phyloP scores from a whole-genome alignment of 2,888 invertebrate genomes.

The Stegophylla sp. region DNA sequence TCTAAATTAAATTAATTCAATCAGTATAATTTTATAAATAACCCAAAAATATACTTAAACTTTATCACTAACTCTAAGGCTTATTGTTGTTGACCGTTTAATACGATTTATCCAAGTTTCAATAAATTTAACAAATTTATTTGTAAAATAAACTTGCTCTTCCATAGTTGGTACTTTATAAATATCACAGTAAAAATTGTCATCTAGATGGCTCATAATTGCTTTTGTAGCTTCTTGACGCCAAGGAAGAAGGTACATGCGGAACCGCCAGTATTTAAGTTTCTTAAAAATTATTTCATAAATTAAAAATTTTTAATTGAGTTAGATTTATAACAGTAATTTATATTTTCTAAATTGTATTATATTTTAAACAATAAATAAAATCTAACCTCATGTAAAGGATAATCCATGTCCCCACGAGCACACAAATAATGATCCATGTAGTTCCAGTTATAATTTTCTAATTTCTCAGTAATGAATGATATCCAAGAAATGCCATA shows the following conservation, averaged over 20 bases:
- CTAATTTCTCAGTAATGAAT: constrained; percentile 91
- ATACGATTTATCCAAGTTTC: constrained; percentile 90
- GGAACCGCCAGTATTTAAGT: constrained; percentile 88
- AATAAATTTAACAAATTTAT: constrained; percentile 81
- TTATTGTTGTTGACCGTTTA: constrained; percentile 70
- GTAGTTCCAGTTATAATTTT: constrained; percentile 97
- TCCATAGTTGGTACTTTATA: constrained; percentile 74
- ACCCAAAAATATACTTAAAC: neutral
- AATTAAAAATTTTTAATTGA: constrained; percentile 17
- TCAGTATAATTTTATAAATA: neutral
- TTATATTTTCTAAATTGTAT: neutral
- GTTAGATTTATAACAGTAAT: neutral
- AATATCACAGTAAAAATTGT: constrained; percentile 79
- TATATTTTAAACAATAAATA: neutral
- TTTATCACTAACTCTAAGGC: constrained; percentile 71
- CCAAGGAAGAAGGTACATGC: constrained; percentile 85
- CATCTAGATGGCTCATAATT: constrained; percentile 72
- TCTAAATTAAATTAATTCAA: constrained; percentile 63
- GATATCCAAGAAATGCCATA: constrained; percentile 95
- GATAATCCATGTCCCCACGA: constrained; percentile 89
- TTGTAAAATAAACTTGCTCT: constrained; percentile 71
- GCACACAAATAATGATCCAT: constrained; percentile 97
- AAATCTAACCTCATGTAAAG: constrained; percentile 68
- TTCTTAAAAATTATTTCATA: constrained; percentile 67
- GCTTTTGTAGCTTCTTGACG: constrained; percentile 78